These are phyloP conservation scores for Pristis pectinata DNA, from an alignment of 2,797 vertebrate species.

Conservation along the genomic window DNA sequence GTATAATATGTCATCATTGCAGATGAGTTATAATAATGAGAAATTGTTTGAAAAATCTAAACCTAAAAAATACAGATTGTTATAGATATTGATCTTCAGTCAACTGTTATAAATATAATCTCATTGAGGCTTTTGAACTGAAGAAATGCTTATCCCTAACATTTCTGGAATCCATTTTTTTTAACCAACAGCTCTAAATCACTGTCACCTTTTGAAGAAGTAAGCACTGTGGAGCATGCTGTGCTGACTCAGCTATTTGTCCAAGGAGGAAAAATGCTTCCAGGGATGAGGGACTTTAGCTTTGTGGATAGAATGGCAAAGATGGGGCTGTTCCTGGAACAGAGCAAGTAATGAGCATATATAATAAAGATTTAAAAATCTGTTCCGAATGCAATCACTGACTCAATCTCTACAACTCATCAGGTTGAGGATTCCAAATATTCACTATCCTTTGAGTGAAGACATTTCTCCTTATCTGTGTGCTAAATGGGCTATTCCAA, in stretches of 20 bases:
- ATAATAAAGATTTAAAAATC: too few relatives aligned
- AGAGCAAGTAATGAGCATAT: too few relatives aligned
- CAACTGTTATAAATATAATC: neutral
- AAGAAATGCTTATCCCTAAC: conserved; percentile 18
- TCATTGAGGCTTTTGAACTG: neutral
- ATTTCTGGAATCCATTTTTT: conserved; percentile 8
- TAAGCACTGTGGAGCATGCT: neutral
- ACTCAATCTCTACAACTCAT: too few relatives aligned
- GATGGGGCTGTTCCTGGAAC: too few relatives aligned
- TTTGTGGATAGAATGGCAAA: too few relatives aligned
- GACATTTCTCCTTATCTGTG: too few relatives aligned
- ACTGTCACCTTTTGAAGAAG: neutral
- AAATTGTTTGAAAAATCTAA: neutral
- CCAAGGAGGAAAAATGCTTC: too few relatives aligned
- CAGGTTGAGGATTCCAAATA: too few relatives aligned
- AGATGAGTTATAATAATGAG: conserved; percentile 5
- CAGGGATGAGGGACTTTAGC: too few relatives aligned
- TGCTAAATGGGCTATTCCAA: too few relatives aligned
- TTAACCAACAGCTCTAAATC: neutral
- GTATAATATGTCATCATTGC: conserved; percentile 12
- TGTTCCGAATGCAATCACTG: too few relatives aligned
- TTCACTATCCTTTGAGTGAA: too few relatives aligned
- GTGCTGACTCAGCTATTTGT: neutral
- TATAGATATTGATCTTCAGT: conserved; percentile 7
- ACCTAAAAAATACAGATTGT: neutral